phyloP scores from a whole-genome alignment of 2,797 vertebrate species.

The Podarcis siculus region DNA sequence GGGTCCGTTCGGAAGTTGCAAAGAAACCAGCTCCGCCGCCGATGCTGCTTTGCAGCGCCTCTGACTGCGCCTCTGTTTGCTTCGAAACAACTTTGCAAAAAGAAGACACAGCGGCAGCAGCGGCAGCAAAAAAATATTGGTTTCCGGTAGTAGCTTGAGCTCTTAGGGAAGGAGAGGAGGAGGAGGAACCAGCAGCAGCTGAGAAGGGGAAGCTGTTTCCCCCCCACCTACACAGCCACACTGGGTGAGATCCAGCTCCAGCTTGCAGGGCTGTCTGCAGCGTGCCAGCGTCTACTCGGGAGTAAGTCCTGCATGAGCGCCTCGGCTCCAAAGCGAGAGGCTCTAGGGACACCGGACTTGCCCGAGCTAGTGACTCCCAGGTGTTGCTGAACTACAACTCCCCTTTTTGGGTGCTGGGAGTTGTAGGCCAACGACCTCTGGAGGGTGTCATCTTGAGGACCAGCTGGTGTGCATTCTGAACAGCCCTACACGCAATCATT shows the following conservation, averaged over 20 bases:
- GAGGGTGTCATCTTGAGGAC: too few relatives aligned
- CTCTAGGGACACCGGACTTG: too few relatives aligned
- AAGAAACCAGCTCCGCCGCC: background rate
- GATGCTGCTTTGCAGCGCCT: background rate
- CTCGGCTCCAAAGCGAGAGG: too few relatives aligned
- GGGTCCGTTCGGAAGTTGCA: background rate
- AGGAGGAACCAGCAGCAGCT: background rate
- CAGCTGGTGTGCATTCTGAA: too few relatives aligned
- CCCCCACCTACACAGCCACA: too few relatives aligned
- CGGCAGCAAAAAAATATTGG: background rate
- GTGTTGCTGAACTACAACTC: too few relatives aligned
- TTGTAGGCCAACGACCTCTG: too few relatives aligned
- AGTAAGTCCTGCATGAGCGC: background rate
- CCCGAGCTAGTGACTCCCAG: too few relatives aligned
- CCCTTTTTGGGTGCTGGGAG: too few relatives aligned
- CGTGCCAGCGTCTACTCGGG: background rate
- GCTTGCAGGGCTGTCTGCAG: background rate
- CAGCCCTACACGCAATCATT: too few relatives aligned
- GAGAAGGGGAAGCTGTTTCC: background rate
- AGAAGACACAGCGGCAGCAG: background rate
- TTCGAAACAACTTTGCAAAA: background rate
- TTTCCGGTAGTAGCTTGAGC: constrained; percentile 18
- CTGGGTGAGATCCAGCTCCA: constrained; percentile 1
- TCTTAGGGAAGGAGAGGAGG: background rate
- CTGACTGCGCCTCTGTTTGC: background rate